Evolutionary conservation across 2,888 invertebrate genomes (phyloP).

Genomic region (Eristalinus sepulchralis): DNA sequence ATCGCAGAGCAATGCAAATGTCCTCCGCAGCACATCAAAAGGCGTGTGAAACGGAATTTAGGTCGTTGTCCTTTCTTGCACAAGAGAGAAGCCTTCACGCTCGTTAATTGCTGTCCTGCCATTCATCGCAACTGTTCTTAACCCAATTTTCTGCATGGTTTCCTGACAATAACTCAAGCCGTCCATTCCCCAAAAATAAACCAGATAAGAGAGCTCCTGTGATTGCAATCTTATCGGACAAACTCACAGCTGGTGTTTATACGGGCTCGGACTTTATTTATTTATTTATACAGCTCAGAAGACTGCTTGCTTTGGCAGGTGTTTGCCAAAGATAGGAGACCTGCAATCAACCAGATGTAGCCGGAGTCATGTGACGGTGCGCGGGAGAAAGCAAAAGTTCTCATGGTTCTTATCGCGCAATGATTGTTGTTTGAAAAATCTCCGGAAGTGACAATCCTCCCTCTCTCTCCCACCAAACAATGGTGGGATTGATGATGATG

Average conservation of each 20-base stretch:
- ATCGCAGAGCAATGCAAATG: no score
- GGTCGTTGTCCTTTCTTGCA: no score
- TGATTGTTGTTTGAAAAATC: neutral
- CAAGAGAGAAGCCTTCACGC: neutral
- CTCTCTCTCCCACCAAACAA: neutral
- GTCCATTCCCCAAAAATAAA: neutral
- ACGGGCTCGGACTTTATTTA: constrained; percentile 2
- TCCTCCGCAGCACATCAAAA: no score
- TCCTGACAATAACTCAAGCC: neutral
- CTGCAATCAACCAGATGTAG: neutral
- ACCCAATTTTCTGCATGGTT: neutral
- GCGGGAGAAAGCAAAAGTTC: neutral
- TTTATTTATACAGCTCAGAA: constrained; percentile 12
- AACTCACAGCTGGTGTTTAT: constrained; percentile 33
- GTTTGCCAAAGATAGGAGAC: constrained; percentile 14
- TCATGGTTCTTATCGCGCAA: neutral
- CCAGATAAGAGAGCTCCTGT: constrained; percentile 10
- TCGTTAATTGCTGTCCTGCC: neutral
- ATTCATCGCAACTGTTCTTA: neutral
- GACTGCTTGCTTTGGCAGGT: constrained; percentile 5
- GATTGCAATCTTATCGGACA: constrained; percentile 21
- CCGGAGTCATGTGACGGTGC: neutral
- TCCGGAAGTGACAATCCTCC: neutral
- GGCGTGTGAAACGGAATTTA: no score
- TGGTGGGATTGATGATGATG: no score